Evolutionary conservation across 2,113 vertebrate species (phyloP).

Genomic region (Redunca redunca): DNA sequence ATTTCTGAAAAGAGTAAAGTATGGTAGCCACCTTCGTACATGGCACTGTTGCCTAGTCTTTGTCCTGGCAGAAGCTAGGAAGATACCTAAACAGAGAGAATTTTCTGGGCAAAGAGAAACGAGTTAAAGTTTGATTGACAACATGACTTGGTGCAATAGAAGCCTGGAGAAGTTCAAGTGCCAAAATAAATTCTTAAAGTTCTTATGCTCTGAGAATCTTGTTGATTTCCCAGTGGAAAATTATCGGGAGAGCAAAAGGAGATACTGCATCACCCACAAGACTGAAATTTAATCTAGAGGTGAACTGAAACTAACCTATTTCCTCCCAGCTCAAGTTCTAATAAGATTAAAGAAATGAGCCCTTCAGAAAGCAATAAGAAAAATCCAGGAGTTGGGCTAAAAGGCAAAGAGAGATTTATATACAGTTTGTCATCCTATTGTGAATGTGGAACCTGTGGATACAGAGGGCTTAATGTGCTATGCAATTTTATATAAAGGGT

Average conservation of each 20-base stretch:
- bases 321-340: background rate
- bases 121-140: background rate
- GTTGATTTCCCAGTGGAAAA: background rate
- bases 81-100: background rate
- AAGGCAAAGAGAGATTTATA: background rate
- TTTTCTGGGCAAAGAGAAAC: background rate
- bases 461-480: background rate
- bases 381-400: background rate
- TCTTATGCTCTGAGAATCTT: background rate
- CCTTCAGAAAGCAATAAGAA: background rate
- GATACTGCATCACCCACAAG: background rate
- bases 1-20: background rate
- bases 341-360: background rate
- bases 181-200: background rate
- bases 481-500: background rate
- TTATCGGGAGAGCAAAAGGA: background rate
- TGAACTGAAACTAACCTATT: background rate
- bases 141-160: background rate
- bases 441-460: background rate
- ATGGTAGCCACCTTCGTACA: background rate
- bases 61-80: background rate
- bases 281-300: background rate
- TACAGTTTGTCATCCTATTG: no score
- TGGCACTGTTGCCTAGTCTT: background rate
- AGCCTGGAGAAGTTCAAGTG: background rate